Evolutionary conservation across 2,797 vertebrate species (phyloP).

Genomic region (Megalops cyprinoides): DNA sequence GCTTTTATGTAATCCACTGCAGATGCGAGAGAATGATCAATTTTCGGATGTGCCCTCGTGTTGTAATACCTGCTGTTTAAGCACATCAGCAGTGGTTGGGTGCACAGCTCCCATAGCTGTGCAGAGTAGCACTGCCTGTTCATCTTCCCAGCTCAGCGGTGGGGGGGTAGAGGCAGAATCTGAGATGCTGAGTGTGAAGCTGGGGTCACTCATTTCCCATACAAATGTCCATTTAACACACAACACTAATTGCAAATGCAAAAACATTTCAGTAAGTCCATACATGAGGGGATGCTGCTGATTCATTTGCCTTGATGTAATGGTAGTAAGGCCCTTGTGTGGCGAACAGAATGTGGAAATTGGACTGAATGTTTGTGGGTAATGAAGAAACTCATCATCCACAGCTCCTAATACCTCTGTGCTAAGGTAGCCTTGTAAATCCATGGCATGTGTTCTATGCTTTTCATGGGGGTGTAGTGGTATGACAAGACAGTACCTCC

Average conservation of each 20-base stretch:
- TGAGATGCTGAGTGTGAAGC: conserved; percentile 45
- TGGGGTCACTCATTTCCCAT: conserved; percentile 61
- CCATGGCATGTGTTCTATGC: too few species aligned
- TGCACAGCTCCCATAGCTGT: conserved; percentile 76
- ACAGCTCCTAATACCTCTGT: too few species aligned
- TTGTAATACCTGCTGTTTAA: conserved; percentile 63
- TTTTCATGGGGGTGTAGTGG: too few species aligned
- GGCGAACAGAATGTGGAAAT: too few species aligned
- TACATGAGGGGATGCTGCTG: too few species aligned
- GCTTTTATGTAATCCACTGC: conserved; percentile 72
- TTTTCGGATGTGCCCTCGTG: conserved; percentile 70
- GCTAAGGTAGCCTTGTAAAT: too few species aligned
- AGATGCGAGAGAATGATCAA: conserved; percentile 64
- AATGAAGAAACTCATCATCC: too few species aligned
- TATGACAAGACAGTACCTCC: too few species aligned
- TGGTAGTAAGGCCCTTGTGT: too few species aligned
- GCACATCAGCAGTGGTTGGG: conserved; percentile 77
- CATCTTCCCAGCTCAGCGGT: conserved; percentile 55
- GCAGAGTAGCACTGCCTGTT: conserved; percentile 78
- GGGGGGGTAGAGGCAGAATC: not conserved
- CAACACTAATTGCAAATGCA: conserved; percentile 58
- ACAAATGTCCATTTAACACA: conserved; percentile 73
- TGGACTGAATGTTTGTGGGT: too few species aligned
- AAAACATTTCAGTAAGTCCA: not conserved
- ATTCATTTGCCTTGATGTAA: too few species aligned